Conservation (phyloP, 2,113 vertebrate species). For the Helogale parvula region DNA sequence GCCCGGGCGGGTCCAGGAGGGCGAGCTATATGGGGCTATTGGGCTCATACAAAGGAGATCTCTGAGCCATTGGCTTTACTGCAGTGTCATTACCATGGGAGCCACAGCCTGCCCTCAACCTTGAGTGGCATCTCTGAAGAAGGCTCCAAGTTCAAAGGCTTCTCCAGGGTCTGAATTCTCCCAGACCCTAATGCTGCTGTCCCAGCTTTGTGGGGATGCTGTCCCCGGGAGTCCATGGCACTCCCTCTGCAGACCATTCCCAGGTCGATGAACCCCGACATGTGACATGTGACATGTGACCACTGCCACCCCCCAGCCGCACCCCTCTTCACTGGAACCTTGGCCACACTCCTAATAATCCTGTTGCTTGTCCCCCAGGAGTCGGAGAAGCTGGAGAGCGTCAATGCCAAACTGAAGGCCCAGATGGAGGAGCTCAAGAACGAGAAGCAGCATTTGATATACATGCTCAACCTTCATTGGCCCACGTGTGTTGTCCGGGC, state of each 20-base stretch:
- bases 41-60: background rate
- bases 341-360: background rate
- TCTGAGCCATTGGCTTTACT: background rate
- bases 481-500: slow-evolving; percentile 98
- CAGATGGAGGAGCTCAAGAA: slow-evolving; percentile 98
- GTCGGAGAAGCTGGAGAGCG: slow-evolving; percentile 96
- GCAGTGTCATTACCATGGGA: background rate
- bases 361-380: slow-evolving; percentile 87
- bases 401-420: slow-evolving; percentile 96
- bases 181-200: background rate
- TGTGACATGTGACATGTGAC: accelerated
- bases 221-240: accelerated
- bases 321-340: background rate
- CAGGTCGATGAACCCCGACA: background rate
- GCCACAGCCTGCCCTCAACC: background rate
- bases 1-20: background rate
- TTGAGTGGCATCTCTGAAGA: background rate
- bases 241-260: background rate
- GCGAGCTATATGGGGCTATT: background rate
- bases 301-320: background rate
- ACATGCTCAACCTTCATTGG: slow-evolving; percentile 98
- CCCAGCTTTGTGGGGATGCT: background rate
- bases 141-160: background rate
- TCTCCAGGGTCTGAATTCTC: background rate
- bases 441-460: slow-evolving; percentile 98